Conservation (phyloP, 2,888 invertebrate species). For the Nesidiocoris tenuis region DNA sequence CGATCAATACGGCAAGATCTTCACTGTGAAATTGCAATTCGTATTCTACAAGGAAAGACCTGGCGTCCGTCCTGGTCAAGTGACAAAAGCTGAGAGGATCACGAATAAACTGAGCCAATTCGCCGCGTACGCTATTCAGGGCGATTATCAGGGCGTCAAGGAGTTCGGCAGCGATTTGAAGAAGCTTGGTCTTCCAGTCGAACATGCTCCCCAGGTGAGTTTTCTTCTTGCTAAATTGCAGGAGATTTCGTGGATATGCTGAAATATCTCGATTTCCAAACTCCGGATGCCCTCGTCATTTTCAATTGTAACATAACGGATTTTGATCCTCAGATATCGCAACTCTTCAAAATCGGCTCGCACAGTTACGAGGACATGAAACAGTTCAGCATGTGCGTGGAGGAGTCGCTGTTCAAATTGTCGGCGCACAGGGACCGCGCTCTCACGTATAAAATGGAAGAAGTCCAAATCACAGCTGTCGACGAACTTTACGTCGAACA, state of each 20-base stretch:
- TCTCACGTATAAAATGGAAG: constrained; percentile 91
- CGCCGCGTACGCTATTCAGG: constrained; percentile 90
- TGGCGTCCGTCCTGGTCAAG: constrained; percentile 91
- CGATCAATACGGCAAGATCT: constrained; percentile 98
- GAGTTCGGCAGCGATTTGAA: constrained; percentile 90
- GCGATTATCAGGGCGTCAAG: constrained; percentile 89
- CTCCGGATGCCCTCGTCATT: no score
- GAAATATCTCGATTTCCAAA: no score
- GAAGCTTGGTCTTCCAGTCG: constrained; percentile 91
- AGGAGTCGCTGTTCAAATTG: constrained; percentile 87
- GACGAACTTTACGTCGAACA: constrained; percentile 90
- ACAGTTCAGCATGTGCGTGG: constrained; percentile 85
- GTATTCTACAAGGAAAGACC: constrained; percentile 98
- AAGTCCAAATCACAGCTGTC: constrained; percentile 90
- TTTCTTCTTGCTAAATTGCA: not conserved
- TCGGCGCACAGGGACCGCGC: constrained; percentile 84
- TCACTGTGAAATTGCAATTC: constrained; percentile 92
- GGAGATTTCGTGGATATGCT: no score
- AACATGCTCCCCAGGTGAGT: constrained; percentile 90
- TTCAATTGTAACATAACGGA: not conserved
- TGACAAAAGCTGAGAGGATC: constrained; percentile 87
- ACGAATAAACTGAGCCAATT: constrained; percentile 90
- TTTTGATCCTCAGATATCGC: constrained; percentile 84
- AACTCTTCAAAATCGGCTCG: constrained; percentile 93
- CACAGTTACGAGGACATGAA: constrained; percentile 85